These are phyloP conservation scores for Sipha flava DNA, from an alignment of 1,140 invertebrate species.

Conservation along the genomic window DNA sequence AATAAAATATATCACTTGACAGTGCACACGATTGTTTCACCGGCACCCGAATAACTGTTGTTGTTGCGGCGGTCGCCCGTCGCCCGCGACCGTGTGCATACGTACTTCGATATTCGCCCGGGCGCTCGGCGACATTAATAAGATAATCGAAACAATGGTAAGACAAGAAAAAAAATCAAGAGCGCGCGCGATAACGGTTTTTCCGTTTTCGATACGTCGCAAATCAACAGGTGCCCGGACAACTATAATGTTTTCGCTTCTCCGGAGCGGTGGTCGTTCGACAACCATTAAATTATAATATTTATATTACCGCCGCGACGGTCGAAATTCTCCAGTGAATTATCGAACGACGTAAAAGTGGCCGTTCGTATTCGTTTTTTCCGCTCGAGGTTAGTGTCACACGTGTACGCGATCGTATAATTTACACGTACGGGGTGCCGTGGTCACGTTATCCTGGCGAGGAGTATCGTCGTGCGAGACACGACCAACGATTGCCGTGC, in stretches of 20 bases:
- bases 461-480: no score
- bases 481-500: no score
- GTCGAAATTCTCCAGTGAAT: not conserved
- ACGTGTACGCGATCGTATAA: no score
- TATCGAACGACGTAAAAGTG: not conserved
- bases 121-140: not conserved
- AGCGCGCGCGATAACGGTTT: not conserved
- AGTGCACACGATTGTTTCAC: not conserved
- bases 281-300: not conserved
- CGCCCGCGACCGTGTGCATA: no score
- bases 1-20: constrained; percentile 1
- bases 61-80: not conserved
- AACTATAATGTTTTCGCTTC: not conserved
- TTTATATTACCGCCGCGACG: not conserved
- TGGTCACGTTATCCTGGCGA: no score
- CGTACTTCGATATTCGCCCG: not conserved
- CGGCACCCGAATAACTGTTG: not conserved
- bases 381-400: no score
- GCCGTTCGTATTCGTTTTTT: no score
- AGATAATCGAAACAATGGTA: not conserved
- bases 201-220: not conserved
- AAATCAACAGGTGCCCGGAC: not conserved
- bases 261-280: no score
- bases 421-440: no score
- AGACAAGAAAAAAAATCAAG: not conserved